These are phyloP conservation scores for Ramazzottius varieornatus DNA, from an alignment of 2,888 invertebrate genomes.

Conservation along the genomic window DNA sequence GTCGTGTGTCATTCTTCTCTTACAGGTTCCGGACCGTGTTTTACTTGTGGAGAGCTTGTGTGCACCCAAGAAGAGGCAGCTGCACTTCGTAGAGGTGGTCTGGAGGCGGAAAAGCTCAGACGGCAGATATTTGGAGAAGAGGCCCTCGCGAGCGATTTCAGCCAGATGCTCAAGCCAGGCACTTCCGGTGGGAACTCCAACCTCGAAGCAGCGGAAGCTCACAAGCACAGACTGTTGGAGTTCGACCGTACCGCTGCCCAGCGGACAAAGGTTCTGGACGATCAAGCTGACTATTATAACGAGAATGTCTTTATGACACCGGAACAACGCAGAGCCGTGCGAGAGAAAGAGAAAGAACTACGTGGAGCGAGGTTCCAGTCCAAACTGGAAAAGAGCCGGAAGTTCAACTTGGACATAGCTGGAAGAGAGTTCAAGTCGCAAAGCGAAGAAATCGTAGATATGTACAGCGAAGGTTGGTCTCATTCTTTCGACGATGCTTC, in stretches of 20 bases:
- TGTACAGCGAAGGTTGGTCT: background rate
- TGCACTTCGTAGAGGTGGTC: conserved; percentile 4
- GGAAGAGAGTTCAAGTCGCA: background rate
- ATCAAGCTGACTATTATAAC: conserved; percentile 67
- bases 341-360: conserved; percentile 24
- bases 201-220: conserved; percentile 41
- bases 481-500: too few species aligned
- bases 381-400: background rate
- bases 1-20: too few species aligned
- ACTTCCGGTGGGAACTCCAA: background rate
- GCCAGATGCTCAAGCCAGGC: background rate
- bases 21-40: conserved; percentile 83
- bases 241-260: conserved; percentile 39
- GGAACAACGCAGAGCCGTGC: conserved; percentile 36
- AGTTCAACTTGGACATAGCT: background rate
- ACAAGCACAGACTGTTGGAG: conserved; percentile 51
- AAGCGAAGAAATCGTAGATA: background rate
- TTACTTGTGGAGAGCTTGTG: conserved; percentile 66
- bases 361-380: background rate
- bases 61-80: conserved; percentile 11
- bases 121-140: background rate
- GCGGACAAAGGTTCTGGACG: conserved; percentile 54
- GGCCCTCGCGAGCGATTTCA: background rate
- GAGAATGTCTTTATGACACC: conserved; percentile 42
- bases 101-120: conserved; percentile 8